phyloP scores from a whole-genome alignment of 2,888 invertebrate genomes.

The Eudemis profundana region DNA sequence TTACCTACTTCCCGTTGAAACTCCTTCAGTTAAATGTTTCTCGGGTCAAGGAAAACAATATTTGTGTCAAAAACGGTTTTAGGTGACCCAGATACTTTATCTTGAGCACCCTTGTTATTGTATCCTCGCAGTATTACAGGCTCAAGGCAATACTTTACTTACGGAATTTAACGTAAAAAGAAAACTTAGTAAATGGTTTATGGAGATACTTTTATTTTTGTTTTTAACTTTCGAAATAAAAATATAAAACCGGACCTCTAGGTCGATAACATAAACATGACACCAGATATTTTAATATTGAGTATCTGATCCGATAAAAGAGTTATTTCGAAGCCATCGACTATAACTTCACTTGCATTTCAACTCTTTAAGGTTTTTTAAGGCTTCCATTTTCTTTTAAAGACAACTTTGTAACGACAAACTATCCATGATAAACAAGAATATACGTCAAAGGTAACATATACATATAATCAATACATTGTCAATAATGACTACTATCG shows the following conservation, averaged over 20 bases:
- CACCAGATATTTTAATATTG: conserved; percentile 29
- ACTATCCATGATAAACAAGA: neutral
- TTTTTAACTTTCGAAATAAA: conserved; percentile 6
- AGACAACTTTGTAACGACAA: conserved; percentile 11
- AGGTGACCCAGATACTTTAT: conserved; percentile 25
- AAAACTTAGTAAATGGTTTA: conserved; percentile 10
- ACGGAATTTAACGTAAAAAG: too few species aligned
- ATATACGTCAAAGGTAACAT: neutral
- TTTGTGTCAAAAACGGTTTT: conserved; percentile 1
- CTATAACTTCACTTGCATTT: conserved; percentile 29
- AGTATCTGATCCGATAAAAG: conserved; percentile 40
- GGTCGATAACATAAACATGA: conserved; percentile 29
- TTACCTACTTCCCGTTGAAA: conserved; percentile 18
- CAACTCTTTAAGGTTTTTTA: conserved; percentile 17
- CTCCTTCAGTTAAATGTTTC: conserved; percentile 7
- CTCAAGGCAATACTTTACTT: conserved; percentile 13
- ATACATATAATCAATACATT: neutral
- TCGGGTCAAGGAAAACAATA: conserved; percentile 10
- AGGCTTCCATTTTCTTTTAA: neutral
- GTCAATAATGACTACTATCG: neutral
- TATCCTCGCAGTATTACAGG: neutral
- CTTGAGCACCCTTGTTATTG: conserved; percentile 13
- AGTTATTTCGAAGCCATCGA: conserved; percentile 30
- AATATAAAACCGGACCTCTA: conserved; percentile 13
- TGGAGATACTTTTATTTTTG: conserved; percentile 7